Evolutionary conservation across 2,797 vertebrate species (phyloP).

Genomic region (Hozukius guyotensis): DNA sequence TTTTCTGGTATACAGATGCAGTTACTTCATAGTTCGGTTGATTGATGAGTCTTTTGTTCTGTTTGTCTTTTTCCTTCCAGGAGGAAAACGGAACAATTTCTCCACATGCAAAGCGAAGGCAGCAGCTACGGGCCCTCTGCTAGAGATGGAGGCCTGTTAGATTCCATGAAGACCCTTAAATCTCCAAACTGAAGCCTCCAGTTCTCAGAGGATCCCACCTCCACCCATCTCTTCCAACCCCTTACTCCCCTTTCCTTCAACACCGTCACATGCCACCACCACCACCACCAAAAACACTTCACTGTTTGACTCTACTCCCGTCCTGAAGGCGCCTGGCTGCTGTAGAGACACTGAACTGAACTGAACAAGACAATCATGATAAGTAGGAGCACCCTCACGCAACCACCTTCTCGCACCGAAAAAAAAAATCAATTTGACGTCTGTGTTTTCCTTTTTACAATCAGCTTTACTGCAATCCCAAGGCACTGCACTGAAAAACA

Average conservation of each 20-base stretch:
- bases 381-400: conserved; percentile 56
- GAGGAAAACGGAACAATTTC: conserved; percentile 95
- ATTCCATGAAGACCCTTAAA: conserved; percentile 83
- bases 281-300: conserved; percentile 37
- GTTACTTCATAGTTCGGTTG: not conserved
- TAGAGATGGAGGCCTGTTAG: conserved; percentile 99
- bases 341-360: conserved; percentile 90
- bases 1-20: conserved; percentile 9
- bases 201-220: conserved; percentile 83
- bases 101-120: conserved; percentile 97
- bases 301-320: conserved; percentile 80
- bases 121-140: conserved; percentile 93
- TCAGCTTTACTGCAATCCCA: conserved; percentile 68
- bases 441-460: conserved; percentile 48
- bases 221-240: conserved; percentile 9
- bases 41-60: not conserved
- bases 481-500: conserved; percentile 83
- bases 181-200: conserved; percentile 81
- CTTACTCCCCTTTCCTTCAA: not conserved
- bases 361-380: conserved; percentile 94
- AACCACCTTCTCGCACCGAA: conserved; percentile 11
- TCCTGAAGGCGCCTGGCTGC: conserved; percentile 83
- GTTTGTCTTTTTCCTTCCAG: conserved; percentile 64
- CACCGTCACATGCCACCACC: conserved; percentile 47
- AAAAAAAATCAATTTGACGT: conserved; percentile 34